A percentile compares a stretch with the other conserved stretches of the same genome.
Conservation (phyloP, 2,797 vertebrate species). For the Australoheros facetus region DNA sequence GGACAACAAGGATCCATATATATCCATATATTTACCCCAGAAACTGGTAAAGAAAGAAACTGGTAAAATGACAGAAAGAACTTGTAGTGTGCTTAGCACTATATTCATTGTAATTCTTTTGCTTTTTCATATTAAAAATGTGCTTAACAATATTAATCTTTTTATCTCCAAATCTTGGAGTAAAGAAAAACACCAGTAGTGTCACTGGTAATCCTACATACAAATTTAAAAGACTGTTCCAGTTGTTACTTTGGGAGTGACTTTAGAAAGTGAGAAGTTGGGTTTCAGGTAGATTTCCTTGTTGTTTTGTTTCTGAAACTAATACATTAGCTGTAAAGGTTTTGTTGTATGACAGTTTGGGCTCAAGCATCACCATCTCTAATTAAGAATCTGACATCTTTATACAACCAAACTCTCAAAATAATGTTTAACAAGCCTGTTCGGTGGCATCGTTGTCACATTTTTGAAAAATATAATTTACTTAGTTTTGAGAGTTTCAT, state of each 20-base stretch:
- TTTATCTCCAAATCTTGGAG: too few species aligned
- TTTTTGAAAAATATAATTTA: background rate
- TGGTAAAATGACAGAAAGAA: background rate
- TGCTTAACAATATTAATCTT: background rate
- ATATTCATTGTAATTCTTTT: background rate
- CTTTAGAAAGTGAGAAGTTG: background rate
- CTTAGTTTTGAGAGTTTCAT: background rate
- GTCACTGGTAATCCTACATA: background rate
- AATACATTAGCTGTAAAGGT: background rate
- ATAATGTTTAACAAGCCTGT: background rate
- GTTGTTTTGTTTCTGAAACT: background rate
- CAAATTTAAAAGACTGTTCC: background rate
- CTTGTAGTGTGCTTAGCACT: background rate
- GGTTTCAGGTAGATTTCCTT: background rate
- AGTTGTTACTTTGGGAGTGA: background rate
- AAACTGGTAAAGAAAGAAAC: too few species aligned
- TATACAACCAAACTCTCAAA: background rate
- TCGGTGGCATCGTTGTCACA: background rate
- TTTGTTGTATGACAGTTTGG: background rate
- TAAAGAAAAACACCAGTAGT: background rate
- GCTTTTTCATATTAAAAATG: background rate
- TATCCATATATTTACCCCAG: too few species aligned
- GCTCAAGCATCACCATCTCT: background rate
- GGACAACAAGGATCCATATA: too few species aligned
- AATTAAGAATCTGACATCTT: background rate